A percentile compares a stretch with the other conserved stretches of the same genome.
Conservation (phyloP, 2,113 vertebrate genomes). For the Eclectus roratus region DNA sequence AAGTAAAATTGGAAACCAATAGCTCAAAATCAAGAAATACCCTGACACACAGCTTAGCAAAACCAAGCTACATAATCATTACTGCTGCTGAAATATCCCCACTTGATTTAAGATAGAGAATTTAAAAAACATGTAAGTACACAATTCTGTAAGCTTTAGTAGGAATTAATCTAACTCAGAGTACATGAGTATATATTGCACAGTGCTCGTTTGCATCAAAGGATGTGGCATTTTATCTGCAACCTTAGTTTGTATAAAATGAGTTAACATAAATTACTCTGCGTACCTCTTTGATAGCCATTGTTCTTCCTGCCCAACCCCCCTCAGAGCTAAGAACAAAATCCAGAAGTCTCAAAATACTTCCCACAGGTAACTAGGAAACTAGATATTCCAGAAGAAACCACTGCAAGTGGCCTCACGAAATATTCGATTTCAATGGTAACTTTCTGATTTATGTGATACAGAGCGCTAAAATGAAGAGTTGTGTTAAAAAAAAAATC, state of each 20-base stretch:
- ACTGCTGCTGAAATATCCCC: not conserved
- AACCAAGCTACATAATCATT: not conserved
- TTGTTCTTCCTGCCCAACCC: accelerated
- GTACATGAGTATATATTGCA: not conserved
- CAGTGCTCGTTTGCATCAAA: not conserved
- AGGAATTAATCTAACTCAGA: not conserved
- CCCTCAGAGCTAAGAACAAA: not conserved
- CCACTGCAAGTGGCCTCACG: not conserved
- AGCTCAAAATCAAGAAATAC: not conserved
- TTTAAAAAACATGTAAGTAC: not conserved
- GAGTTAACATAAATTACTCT: not conserved
- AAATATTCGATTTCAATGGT: not conserved
- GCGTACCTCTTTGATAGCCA: not conserved
- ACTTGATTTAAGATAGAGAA: not conserved
- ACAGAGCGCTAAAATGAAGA: not conserved
- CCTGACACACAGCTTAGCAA: not conserved
- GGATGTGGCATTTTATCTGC: not conserved
- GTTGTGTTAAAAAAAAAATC: not conserved
- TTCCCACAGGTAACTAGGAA: not conserved
- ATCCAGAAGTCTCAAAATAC: not conserved
- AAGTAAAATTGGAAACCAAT: not conserved
- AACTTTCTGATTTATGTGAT: not conserved
- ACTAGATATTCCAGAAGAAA: not conserved
- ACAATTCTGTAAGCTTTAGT: not conserved
- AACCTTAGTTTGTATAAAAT: not conserved